These are phyloP conservation scores for Philaenus spumarius DNA, from an alignment of 1,140 invertebrate genomes.

Conservation along the genomic window DNA sequence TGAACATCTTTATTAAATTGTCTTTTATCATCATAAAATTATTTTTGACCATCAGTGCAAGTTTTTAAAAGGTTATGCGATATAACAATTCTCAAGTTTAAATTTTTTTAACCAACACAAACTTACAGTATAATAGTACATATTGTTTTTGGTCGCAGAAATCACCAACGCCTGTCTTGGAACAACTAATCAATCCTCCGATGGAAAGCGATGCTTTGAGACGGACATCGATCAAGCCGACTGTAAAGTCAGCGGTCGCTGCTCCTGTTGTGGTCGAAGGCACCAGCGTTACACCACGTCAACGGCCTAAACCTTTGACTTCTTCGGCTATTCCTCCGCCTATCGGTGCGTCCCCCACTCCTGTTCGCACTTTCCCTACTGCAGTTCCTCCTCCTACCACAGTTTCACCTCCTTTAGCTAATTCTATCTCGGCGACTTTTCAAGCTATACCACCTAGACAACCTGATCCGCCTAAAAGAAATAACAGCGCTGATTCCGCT, in stretches of 20 bases:
- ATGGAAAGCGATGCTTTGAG: conserved; percentile 52
- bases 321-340: conserved; percentile 23
- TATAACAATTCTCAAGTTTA: too few relatives aligned
- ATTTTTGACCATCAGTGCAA: too few relatives aligned
- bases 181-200: conserved; percentile 50
- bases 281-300: conserved; percentile 78
- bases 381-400: conserved; percentile 4
- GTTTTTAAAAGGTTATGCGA: too few relatives aligned
- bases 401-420: conserved; percentile 1
- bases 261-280: conserved; percentile 51
- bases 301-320: conserved; percentile 64
- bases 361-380: conserved; percentile 9
- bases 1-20: too few relatives aligned
- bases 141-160: conserved; percentile 52
- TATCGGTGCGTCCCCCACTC: conserved; percentile 17
- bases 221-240: neutral
- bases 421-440: neutral
- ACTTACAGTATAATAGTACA: too few relatives aligned
- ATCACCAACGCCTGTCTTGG: conserved; percentile 53
- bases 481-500: conserved; percentile 3
- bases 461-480: neutral
- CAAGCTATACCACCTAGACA: conserved; percentile 10
- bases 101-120: too few relatives aligned
- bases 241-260: conserved; percentile 36
- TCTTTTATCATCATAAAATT: too few relatives aligned